These are phyloP conservation scores for Drosophila pegasa DNA, from an alignment of 2,888 invertebrate species.

Conservation along the genomic window DNA sequence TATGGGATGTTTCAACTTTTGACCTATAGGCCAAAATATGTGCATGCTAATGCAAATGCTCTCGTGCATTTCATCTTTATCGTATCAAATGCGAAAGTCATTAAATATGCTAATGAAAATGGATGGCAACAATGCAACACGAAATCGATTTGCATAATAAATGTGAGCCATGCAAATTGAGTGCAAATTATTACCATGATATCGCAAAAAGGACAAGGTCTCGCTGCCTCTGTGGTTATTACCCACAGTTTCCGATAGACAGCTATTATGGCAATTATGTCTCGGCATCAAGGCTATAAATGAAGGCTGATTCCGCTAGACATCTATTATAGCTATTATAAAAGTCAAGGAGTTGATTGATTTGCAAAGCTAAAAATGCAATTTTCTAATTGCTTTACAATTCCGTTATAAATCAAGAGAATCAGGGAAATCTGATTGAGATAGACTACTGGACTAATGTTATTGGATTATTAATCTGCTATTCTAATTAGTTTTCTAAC, in stretches of 20 bases:
- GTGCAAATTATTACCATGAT: conserved; percentile 47
- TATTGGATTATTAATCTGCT: too few species aligned
- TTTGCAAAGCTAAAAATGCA: neutral
- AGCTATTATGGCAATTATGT: conserved; percentile 9
- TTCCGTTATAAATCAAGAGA: too few species aligned
- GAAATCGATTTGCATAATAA: conserved; percentile 66
- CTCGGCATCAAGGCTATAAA: conserved; percentile 2
- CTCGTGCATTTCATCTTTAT: conserved; percentile 58
- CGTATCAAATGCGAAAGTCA: conserved; percentile 44
- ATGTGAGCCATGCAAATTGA: conserved; percentile 35
- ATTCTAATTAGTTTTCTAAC: neutral
- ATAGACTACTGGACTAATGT: too few species aligned
- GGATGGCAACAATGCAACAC: conserved; percentile 53
- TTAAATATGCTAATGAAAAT: conserved; percentile 53
- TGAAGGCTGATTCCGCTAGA: neutral
- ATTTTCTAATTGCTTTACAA: neutral
- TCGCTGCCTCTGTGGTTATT: conserved; percentile 34
- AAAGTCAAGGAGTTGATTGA: neutral
- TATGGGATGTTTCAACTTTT: conserved; percentile 19
- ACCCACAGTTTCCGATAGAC: conserved; percentile 22
- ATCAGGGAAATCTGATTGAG: neutral
- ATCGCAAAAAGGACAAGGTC: conserved; percentile 55
- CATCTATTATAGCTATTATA: neutral
- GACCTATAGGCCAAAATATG: conserved; percentile 36
- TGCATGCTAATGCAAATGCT: conserved; percentile 27